A percentile compares a stretch with the other conserved stretches of the same genome.
Conservation (phyloP, 2,113 vertebrate species). For the Eptesicus fuscus region DNA sequence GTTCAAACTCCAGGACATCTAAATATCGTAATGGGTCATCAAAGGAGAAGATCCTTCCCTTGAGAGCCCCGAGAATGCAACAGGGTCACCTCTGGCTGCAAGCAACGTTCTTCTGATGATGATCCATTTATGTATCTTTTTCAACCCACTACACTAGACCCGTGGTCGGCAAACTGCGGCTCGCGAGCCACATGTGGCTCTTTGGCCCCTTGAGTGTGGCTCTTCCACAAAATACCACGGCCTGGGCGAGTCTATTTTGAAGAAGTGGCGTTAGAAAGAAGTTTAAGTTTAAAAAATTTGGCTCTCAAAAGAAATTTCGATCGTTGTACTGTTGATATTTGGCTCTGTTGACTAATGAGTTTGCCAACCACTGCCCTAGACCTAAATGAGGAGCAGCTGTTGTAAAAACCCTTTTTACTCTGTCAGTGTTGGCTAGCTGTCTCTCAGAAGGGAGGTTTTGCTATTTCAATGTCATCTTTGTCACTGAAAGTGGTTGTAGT, state of each 20-base stretch:
- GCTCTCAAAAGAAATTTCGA: no score
- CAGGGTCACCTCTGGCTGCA: not conserved
- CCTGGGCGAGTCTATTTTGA: no score
- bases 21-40: not conserved
- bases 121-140: not conserved
- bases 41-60: not conserved
- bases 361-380: not conserved
- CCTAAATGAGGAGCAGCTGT: conserved; percentile 6
- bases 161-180: no score
- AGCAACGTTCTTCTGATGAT: not conserved
- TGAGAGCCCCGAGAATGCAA: not conserved
- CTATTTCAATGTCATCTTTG: not conserved
- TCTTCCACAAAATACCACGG: no score
- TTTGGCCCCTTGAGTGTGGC: no score
- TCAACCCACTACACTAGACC: not conserved
- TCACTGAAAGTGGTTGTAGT: not conserved
- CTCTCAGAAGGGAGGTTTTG: not conserved
- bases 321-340: no score
- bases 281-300: no score
- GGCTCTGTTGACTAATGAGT: no score
- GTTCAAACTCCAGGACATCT: not conserved
- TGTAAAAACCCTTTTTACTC: conserved; percentile 16
- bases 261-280: no score
- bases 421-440: not conserved
- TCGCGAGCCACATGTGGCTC: no score